Conservation (phyloP, 2,888 invertebrate genomes). For the Acrobasis repandana region DNA sequence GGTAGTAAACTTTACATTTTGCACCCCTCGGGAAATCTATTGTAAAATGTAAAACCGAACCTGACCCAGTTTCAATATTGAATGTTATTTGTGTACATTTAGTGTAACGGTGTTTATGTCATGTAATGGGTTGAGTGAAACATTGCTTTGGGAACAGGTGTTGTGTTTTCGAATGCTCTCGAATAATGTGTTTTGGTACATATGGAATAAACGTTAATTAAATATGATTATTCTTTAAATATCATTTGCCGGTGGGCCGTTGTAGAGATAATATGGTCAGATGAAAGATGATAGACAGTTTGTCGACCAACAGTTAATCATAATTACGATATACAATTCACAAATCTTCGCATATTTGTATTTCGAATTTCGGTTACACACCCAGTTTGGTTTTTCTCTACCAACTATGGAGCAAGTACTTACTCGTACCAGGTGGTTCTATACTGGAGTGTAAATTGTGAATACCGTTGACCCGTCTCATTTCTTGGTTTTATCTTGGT, state of each 20-base stretch:
- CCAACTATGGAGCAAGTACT: too few relatives aligned
- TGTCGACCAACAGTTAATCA: too few relatives aligned
- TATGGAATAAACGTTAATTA: too few relatives aligned
- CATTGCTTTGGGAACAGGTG: background rate
- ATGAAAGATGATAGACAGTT: too few relatives aligned
- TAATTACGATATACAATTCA: too few relatives aligned
- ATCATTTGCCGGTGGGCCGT: background rate
- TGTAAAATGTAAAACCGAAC: slow-evolving; percentile 21
- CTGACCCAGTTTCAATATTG: slow-evolving; percentile 12
- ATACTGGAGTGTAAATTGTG: too few relatives aligned
- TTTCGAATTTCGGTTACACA: too few relatives aligned
- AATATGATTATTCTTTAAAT: background rate
- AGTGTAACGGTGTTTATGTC: background rate
- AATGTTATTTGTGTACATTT: slow-evolving; percentile 12
- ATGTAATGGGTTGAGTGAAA: background rate
- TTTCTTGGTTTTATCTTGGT: too few relatives aligned
- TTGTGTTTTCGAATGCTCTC: background rate
- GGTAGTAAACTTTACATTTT: slow-evolving; percentile 21
- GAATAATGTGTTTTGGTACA: background rate
- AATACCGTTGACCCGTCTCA: too few relatives aligned
- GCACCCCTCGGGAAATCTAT: slow-evolving; percentile 20
- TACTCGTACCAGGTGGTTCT: too few relatives aligned
- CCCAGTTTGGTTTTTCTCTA: too few relatives aligned
- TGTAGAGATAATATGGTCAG: background rate
- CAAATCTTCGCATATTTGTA: too few relatives aligned